Conservation (phyloP, 2,888 invertebrate species). For the Bellardia bayeri region DNA sequence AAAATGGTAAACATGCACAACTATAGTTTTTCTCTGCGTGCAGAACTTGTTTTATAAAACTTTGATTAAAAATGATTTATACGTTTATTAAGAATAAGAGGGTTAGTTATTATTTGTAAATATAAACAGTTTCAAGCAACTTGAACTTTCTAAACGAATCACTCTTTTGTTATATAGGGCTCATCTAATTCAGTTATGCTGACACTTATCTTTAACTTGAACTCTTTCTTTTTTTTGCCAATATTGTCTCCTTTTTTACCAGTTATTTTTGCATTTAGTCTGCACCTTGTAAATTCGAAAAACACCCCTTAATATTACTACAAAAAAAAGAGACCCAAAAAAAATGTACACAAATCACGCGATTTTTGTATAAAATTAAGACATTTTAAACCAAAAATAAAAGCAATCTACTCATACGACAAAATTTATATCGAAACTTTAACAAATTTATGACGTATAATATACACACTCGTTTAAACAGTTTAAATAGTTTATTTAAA, state of each 20-base stretch:
- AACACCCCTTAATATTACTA: slow-evolving; percentile 37
- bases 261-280: slow-evolving; percentile 23
- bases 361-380: slow-evolving; percentile 52
- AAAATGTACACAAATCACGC: slow-evolving; percentile 63
- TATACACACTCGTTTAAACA: slow-evolving; percentile 24
- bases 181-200: not conserved
- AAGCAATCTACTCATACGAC: not conserved
- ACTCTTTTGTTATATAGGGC: too few species aligned
- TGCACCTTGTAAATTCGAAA: slow-evolving; percentile 56
- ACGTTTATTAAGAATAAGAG: too few species aligned
- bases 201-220: too few species aligned
- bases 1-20: too few species aligned
- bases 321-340: slow-evolving; percentile 27
- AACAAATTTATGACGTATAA: slow-evolving; percentile 57
- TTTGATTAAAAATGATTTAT: too few species aligned
- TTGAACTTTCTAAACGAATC: too few species aligned
- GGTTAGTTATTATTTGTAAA: too few species aligned
- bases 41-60: too few species aligned
- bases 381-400: slow-evolving; percentile 31
- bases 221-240: not conserved
- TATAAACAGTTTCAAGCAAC: too few species aligned
- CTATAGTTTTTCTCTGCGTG: too few species aligned
- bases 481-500: not conserved
- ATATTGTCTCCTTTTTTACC: not conserved
- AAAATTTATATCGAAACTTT: not conserved